phyloP scores from a whole-genome alignment of 2,888 invertebrate genomes.

The Vandiemenella viatica region DNA sequence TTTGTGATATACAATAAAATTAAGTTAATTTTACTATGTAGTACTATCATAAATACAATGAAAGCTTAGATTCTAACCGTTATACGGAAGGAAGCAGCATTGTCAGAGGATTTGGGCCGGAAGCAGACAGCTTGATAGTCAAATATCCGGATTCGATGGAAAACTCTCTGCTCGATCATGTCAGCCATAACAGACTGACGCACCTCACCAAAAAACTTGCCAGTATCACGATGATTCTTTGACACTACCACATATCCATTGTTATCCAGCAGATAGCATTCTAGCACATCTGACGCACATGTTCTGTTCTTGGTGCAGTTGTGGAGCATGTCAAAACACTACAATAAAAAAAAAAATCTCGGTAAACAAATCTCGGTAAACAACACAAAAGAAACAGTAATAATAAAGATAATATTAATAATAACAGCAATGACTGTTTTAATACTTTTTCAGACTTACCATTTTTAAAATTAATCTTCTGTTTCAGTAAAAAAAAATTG shows the following conservation, averaged over 20 bases:
- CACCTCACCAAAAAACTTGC: constrained; percentile 73
- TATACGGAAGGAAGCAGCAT: constrained; percentile 4
- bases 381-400: too few relatives aligned
- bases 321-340: too few relatives aligned
- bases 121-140: constrained; percentile 28
- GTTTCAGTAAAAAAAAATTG: too few relatives aligned
- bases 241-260: constrained; percentile 77
- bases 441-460: too few relatives aligned
- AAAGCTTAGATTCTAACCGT: constrained; percentile 11
- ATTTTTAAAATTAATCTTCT: too few relatives aligned
- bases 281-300: constrained; percentile 45
- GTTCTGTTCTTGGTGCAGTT: constrained; percentile 20
- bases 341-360: constrained; percentile 6
- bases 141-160: constrained; percentile 24
- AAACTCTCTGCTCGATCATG: constrained; percentile 20
- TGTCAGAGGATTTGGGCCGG: constrained; percentile 8
- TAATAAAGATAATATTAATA: too few relatives aligned
- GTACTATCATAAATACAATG: too few relatives aligned
- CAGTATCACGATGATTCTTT: constrained; percentile 49
- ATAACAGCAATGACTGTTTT: too few relatives aligned
- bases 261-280: constrained; percentile 82
- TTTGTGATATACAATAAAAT: too few relatives aligned
- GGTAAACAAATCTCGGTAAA: too few relatives aligned
- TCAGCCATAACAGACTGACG: constrained; percentile 59
- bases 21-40: too few relatives aligned